Conservation (phyloP, 2,888 invertebrate genomes). For the Eilema caniola region DNA sequence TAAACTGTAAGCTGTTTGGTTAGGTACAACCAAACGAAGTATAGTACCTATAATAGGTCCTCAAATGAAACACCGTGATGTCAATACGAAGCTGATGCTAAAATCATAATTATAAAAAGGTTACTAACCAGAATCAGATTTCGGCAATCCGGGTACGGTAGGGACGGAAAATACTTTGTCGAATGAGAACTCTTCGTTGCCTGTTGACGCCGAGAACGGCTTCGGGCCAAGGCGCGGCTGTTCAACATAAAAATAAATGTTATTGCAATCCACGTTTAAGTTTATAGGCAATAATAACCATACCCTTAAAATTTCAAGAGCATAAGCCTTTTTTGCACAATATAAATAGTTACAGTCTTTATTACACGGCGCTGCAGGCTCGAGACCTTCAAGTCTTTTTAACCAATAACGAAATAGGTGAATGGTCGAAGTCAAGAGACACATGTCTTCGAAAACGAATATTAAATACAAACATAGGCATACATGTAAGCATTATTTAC, state of each 20-base stretch:
- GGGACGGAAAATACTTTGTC: slow-evolving; percentile 94
- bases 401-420: too few species aligned
- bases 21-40: too few species aligned
- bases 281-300: background rate
- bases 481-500: too few species aligned
- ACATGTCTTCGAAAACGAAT: background rate
- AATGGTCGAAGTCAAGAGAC: background rate
- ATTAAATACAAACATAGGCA: too few species aligned
- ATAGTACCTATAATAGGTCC: too few species aligned
- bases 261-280: too few species aligned
- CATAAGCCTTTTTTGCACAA: too few species aligned
- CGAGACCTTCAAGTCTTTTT: too few species aligned
- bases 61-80: background rate
- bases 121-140: slow-evolving; percentile 73
- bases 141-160: slow-evolving; percentile 88
- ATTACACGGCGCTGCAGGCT: background rate
- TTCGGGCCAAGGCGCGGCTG: slow-evolving; percentile 95
- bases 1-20: too few species aligned
- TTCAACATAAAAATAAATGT: slow-evolving; percentile 23
- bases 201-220: slow-evolving; percentile 93
- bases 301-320: too few species aligned
- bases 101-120: background rate
- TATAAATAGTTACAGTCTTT: background rate
- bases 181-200: slow-evolving; percentile 91
- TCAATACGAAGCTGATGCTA: background rate